A percentile compares a stretch with the other conserved stretches of the same genome.
Conservation (phyloP, 2,797 vertebrate genomes). For the Brachymystax lenok region DNA sequence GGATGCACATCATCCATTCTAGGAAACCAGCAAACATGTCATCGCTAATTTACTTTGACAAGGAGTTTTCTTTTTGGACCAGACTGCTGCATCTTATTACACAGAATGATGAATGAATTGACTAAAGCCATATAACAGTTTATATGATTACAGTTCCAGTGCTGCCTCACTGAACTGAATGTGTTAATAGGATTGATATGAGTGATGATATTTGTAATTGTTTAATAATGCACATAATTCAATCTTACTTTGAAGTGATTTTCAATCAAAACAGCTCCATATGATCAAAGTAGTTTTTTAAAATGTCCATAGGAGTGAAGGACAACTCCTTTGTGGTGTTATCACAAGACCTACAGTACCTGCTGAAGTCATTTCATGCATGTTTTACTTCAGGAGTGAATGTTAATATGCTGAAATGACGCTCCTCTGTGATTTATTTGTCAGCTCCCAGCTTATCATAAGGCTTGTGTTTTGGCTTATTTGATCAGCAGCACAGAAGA, state of each 20-base stretch:
- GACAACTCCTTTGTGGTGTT: not conserved
- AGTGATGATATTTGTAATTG: not conserved
- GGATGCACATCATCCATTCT: not conserved
- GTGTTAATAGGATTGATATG: not conserved
- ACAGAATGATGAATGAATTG: not conserved
- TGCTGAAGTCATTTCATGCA: not conserved
- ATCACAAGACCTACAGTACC: not conserved
- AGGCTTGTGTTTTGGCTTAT: not conserved
- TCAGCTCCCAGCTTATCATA: not conserved
- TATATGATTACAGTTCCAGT: not conserved
- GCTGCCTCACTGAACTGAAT: not conserved
- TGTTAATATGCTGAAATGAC: not conserved
- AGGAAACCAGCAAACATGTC: not conserved
- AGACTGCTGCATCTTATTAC: not conserved
- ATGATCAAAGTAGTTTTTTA: not conserved
- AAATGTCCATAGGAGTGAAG: not conserved
- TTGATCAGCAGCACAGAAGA: not conserved
- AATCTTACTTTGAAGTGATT: not conserved
- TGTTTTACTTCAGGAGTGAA: not conserved
- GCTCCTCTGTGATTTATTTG: conserved; percentile 18
- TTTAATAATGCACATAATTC: not conserved
- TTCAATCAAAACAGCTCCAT: not conserved
- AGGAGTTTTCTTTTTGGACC: not conserved
- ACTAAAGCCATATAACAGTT: not conserved
- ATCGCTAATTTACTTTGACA: not conserved